Percentiles rank a stretch among this genome's conserved stretches.
phyloP scores from a whole-genome alignment of 2,113 vertebrate species.

The Ovis aries region DNA sequence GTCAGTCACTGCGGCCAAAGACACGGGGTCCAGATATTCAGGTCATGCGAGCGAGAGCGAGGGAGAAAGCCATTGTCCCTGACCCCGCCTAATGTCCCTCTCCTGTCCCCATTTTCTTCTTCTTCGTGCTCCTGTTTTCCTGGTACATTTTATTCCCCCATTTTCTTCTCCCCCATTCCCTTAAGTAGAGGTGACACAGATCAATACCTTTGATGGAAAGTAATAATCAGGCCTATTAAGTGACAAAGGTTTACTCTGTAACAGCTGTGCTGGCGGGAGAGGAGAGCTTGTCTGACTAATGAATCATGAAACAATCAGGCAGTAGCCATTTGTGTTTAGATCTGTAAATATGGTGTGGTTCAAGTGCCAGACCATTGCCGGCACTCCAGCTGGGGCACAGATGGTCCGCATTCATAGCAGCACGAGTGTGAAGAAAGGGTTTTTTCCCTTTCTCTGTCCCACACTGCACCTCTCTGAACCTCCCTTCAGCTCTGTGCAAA shows the following conservation, averaged over 20 bases:
- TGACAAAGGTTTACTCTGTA: conserved; percentile 99
- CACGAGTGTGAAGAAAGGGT: conserved; percentile 85
- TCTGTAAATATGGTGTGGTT: conserved; percentile 99
- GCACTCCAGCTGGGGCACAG: conserved; percentile 99
- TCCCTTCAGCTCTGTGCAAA: conserved; percentile 68
- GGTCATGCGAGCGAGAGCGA: conserved; percentile 48
- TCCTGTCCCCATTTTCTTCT: neutral
- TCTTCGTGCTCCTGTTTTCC: conserved; percentile 63
- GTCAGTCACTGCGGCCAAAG: neutral
- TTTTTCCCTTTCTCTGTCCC: conserved; percentile 83
- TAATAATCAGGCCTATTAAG: conserved; percentile 99
- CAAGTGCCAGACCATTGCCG: conserved; percentile 99
- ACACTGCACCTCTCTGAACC: conserved; percentile 86
- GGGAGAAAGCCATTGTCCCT: conserved; percentile 36
- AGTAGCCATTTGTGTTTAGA: conserved; percentile 99
- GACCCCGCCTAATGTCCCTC: conserved; percentile 16
- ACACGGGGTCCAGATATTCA: conserved; percentile 24
- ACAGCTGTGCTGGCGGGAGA: conserved; percentile 99
- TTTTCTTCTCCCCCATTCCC: conserved; percentile 80
- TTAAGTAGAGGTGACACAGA: conserved; percentile 94
- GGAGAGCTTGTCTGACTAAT: conserved; percentile 99
- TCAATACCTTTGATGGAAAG: conserved; percentile 99
- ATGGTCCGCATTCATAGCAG: conserved; percentile 97
- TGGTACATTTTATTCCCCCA: conserved; percentile 65
- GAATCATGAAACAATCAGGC: conserved; percentile 99